These are phyloP conservation scores for Rhodophaea formosa DNA, from an alignment of 2,888 invertebrate genomes.

Conservation along the genomic window DNA sequence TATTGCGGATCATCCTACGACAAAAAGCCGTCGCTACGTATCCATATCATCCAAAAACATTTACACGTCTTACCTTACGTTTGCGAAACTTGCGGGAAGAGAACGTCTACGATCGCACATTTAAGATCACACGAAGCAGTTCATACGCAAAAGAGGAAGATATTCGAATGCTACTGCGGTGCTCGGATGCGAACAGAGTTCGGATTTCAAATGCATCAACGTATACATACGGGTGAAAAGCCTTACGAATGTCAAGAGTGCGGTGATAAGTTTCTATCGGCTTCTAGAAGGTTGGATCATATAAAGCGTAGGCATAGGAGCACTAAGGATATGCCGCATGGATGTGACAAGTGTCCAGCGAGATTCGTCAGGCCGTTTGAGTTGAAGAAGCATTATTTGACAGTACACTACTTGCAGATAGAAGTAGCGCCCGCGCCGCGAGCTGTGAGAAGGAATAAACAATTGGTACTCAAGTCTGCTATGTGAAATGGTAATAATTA, in stretches of 20 bases:
- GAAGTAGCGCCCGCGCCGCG: conserved; percentile 33
- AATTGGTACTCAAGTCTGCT: background rate
- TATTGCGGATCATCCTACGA: conserved; percentile 57
- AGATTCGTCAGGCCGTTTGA: conserved; percentile 65
- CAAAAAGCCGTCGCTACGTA: conserved; percentile 60
- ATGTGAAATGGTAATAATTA: background rate
- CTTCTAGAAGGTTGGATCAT: conserved; percentile 64
- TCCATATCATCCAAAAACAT: conserved; percentile 68
- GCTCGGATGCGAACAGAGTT: conserved; percentile 54
- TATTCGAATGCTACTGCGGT: conserved; percentile 57
- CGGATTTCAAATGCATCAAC: conserved; percentile 56
- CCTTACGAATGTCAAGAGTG: conserved; percentile 61
- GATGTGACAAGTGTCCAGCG: conserved; percentile 56
- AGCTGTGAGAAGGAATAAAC: conserved; percentile 16
- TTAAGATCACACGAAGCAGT: conserved; percentile 53
- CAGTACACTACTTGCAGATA: conserved; percentile 43
- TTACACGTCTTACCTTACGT: conserved; percentile 56
- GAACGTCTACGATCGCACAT: conserved; percentile 59
- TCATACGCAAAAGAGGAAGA: conserved; percentile 48
- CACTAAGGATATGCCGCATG: conserved; percentile 50
- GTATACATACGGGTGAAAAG: conserved; percentile 62
- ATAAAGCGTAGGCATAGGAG: conserved; percentile 59
- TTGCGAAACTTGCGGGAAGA: conserved; percentile 61
- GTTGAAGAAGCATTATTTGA: conserved; percentile 58
- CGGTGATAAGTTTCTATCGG: conserved; percentile 61